phyloP scores from a whole-genome alignment of 2,888 invertebrate genomes.

The Platypus cylindrus region DNA sequence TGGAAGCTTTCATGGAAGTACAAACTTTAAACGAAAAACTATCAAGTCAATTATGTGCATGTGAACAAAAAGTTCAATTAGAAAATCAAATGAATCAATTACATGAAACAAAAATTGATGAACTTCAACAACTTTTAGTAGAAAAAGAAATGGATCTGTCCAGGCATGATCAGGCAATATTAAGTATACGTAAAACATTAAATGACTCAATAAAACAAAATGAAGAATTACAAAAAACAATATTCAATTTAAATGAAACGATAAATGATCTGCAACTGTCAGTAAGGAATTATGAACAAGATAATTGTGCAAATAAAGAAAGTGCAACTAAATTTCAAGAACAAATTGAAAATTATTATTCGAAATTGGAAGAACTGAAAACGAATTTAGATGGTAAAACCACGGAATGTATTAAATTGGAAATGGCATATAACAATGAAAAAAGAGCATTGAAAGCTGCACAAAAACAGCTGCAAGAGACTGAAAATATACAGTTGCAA shows the following conservation, averaged over 20 bases:
- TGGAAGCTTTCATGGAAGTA: constrained; percentile 20
- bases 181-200: constrained; percentile 31
- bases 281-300: constrained; percentile 17
- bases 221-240: constrained; percentile 21
- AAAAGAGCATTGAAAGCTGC: constrained; percentile 20
- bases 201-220: constrained; percentile 29
- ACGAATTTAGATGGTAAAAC: constrained; percentile 22
- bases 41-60: constrained; percentile 19
- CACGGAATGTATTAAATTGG: constrained; percentile 21
- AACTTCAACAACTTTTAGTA: constrained; percentile 25
- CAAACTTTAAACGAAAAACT: constrained; percentile 22
- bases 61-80: constrained; percentile 21
- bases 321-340: constrained; percentile 16
- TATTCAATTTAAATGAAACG: constrained; percentile 19
- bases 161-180: constrained; percentile 23
- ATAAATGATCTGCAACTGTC: constrained; percentile 19
- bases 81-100: constrained; percentile 24
- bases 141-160: constrained; percentile 24
- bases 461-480: constrained; percentile 23
- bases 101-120: constrained; percentile 25
- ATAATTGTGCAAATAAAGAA: constrained; percentile 17
- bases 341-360: constrained; percentile 19
- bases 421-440: constrained; percentile 24
- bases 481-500: constrained; percentile 19
- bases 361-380: constrained; percentile 22